Evolutionary conservation across 2,888 invertebrate species (phyloP).

Genomic region (Hartigia nigra): DNA sequence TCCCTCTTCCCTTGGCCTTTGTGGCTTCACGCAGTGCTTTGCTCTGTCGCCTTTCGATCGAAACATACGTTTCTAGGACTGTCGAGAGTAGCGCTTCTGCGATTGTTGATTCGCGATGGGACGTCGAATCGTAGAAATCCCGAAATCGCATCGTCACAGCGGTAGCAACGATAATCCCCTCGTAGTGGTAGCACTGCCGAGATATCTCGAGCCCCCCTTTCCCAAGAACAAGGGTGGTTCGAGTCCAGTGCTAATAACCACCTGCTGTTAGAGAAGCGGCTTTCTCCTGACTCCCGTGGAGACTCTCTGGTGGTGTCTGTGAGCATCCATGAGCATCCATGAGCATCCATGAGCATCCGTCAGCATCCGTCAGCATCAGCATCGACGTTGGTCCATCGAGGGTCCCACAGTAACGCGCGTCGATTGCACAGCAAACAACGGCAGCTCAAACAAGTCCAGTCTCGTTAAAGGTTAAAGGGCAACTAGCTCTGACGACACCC

Average conservation of each 20-base stretch:
- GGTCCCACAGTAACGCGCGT: slow-evolving; percentile 4
- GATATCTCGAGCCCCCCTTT: neutral
- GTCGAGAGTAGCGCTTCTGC: neutral
- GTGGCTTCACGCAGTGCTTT: neutral
- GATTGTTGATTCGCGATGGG: neutral
- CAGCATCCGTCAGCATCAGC: no score
- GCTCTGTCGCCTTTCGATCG: neutral
- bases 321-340: no score
- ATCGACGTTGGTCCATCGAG: neutral
- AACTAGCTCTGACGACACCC: neutral
- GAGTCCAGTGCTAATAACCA: slow-evolving; percentile 33
- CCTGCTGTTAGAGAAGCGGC: slow-evolving; percentile 38
- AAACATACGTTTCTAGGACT: neutral
- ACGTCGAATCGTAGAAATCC: neutral
- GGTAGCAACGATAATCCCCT: slow-evolving; percentile 1
- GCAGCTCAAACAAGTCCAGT: neutral
- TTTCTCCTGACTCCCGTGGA: slow-evolving; percentile 30
- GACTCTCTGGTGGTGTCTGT: slow-evolving; percentile 12
- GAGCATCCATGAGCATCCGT: no score
- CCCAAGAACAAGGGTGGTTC: slow-evolving; percentile 1
- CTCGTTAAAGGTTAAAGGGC: neutral
- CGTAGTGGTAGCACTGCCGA: neutral
- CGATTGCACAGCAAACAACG: slow-evolving; percentile 3
- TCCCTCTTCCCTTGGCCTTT: neutral
- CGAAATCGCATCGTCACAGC: slow-evolving; percentile 3